These are phyloP conservation scores for Cyphotilapia sp. DNA, from an alignment of 2,113 vertebrate species.

Conservation along the genomic window DNA sequence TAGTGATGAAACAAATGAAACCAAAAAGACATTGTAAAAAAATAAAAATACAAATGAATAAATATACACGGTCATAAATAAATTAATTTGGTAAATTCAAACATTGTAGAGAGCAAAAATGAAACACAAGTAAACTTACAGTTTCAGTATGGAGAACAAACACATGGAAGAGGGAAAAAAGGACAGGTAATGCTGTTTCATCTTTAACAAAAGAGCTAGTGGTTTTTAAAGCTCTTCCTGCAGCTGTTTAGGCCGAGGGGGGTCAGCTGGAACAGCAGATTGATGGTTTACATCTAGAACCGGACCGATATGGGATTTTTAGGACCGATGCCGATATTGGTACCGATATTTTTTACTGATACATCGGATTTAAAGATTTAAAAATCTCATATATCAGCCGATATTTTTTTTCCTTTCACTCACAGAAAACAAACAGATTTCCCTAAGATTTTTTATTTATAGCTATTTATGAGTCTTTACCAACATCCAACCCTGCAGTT, in stretches of 20 bases:
- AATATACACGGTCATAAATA: conserved; percentile 73
- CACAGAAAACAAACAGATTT: neutral
- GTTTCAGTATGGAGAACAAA: conserved; percentile 36
- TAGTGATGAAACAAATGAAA: neutral
- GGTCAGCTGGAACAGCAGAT: neutral
- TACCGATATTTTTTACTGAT: neutral
- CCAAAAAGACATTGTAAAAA: conserved; percentile 47
- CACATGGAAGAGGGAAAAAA: neutral
- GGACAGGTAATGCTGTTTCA: conserved; percentile 1
- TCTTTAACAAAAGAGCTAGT: neutral
- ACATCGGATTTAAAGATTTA: neutral
- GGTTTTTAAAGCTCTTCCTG: conserved; percentile 11
- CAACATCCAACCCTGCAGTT: neutral
- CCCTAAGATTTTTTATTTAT: neutral
- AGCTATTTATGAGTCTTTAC: neutral
- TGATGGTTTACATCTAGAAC: neutral
- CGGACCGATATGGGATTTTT: neutral
- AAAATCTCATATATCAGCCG: neutral
- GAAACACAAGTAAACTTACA: conserved; percentile 49
- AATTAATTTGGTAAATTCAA: conserved; percentile 70
- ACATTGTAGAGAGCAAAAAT: conserved; percentile 38
- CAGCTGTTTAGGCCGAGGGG: neutral
- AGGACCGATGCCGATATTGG: neutral
- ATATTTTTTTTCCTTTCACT: neutral
- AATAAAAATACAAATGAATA: conserved; percentile 71